Percentiles rank a stretch among this genome's conserved stretches.
Evolutionary conservation across 2,113 vertebrate genomes (phyloP).

Genomic region (Rhynchopsitta pachyrhyncha): DNA sequence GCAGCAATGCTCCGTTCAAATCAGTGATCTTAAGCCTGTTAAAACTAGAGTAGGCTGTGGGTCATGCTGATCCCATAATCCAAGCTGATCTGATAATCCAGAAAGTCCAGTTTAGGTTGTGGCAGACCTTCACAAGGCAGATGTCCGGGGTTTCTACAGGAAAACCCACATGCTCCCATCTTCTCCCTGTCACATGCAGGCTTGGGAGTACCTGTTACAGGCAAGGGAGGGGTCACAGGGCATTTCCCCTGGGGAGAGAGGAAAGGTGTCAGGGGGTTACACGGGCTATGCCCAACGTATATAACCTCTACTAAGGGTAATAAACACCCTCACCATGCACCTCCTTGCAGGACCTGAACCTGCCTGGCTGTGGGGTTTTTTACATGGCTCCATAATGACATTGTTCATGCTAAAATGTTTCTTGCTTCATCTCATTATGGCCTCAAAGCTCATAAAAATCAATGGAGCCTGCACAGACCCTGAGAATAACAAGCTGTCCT

Average conservation of each 20-base stretch:
- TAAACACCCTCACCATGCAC: background rate
- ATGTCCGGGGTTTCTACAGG: fast-evolving
- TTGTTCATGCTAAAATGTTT: background rate
- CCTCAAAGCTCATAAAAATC: conserved; percentile 19
- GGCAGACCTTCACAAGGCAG: background rate
- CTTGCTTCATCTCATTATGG: background rate
- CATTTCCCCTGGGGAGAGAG: background rate
- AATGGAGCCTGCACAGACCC: background rate
- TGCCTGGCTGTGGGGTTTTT: background rate
- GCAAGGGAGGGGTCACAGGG: background rate
- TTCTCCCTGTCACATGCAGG: fast-evolving
- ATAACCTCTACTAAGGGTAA: background rate
- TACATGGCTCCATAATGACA: background rate
- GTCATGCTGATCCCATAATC: fast-evolving
- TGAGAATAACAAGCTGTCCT: background rate
- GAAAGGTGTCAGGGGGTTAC: background rate
- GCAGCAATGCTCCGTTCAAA: background rate
- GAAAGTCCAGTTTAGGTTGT: background rate
- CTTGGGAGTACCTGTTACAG: background rate
- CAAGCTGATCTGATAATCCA: background rate
- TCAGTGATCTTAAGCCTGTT: background rate
- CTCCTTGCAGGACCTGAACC: background rate
- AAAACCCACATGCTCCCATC: fast-evolving
- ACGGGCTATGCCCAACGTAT: fast-evolving
- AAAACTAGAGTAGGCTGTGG: background rate